Evolutionary conservation across 2,797 vertebrate species (phyloP).

Genomic region (Sebastes vulpes): DNA sequence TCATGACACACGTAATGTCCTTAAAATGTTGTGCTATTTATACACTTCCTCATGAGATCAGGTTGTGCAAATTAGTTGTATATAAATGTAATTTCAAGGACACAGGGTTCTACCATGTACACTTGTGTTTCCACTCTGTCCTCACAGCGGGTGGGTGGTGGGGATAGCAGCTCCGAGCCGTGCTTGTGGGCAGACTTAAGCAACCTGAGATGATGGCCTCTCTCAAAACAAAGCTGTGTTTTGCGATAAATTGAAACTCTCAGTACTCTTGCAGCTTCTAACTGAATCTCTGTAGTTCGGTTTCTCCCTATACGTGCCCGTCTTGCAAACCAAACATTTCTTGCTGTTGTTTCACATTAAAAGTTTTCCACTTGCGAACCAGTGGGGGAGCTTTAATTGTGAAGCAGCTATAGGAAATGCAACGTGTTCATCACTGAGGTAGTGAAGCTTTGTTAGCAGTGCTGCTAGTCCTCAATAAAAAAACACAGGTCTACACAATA

Average conservation of each 20-base stretch:
- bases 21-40: too few relatives aligned
- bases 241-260: neutral
- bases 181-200: too few relatives aligned
- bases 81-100: neutral
- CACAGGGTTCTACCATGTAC: neutral
- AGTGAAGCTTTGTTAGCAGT: neutral
- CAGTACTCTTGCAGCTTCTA: neutral
- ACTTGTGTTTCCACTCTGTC: neutral
- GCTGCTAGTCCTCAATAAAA: neutral
- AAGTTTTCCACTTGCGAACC: neutral
- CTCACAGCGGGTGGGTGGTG: neutral
- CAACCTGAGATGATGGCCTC: neutral
- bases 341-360: neutral
- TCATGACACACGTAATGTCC: too few relatives aligned
- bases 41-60: fast-evolving
- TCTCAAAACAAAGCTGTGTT: neutral
- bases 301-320: neutral
- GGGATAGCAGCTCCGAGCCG: too few relatives aligned
- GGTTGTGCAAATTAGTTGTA: neutral
- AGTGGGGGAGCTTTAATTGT: neutral
- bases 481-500: too few relatives aligned
- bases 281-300: neutral
- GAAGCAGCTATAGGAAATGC: neutral
- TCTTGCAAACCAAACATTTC: neutral
- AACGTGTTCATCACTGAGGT: neutral